These are phyloP conservation scores for Tubulanus polymorphus DNA, from an alignment of 2,888 invertebrate genomes.

Conservation along the genomic window DNA sequence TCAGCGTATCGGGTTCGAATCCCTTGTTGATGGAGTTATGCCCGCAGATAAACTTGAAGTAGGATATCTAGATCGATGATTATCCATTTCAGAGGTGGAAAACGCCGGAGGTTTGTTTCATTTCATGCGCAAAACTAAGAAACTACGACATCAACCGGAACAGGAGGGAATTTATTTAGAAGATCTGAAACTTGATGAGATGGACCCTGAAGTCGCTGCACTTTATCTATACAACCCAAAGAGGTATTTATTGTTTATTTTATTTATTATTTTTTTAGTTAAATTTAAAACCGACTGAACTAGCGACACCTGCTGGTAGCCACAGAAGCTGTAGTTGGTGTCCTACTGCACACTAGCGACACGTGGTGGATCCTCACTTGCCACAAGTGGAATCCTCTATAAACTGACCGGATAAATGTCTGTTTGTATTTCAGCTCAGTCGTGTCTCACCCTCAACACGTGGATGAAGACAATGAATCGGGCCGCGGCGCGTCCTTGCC, in stretches of 20 bases:
- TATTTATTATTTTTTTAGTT: too few species aligned
- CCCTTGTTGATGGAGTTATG: too few species aligned
- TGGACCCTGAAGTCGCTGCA: conserved; percentile 88
- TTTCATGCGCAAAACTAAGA: conserved; percentile 67
- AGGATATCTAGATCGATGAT: too few species aligned
- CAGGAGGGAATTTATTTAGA: conserved; percentile 83
- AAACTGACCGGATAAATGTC: too few species aligned
- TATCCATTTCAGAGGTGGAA: background rate
- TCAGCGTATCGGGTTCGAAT: too few species aligned
- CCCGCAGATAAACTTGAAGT: too few species aligned
- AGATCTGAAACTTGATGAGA: conserved; percentile 80
- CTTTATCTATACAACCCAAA: conserved; percentile 70
- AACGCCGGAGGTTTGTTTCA: conserved; percentile 76
- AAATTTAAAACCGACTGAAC: background rate
- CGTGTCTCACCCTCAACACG: too few species aligned
- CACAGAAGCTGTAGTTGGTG: too few species aligned
- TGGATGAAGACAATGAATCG: conserved; percentile 91
- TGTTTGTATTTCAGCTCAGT: too few species aligned
- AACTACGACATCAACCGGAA: conserved; percentile 57
- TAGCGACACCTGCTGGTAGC: conserved; percentile 2
- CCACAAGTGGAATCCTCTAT: too few species aligned
- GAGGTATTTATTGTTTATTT: conserved; percentile 14
- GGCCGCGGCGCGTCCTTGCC: conserved; percentile 94
- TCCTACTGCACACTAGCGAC: too few species aligned
- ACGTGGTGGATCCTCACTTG: too few species aligned